These are phyloP conservation scores for Anthopleura xanthogrammica DNA, from an alignment of 92 coral and sea anemone genomes.

Conservation along the genomic window DNA sequence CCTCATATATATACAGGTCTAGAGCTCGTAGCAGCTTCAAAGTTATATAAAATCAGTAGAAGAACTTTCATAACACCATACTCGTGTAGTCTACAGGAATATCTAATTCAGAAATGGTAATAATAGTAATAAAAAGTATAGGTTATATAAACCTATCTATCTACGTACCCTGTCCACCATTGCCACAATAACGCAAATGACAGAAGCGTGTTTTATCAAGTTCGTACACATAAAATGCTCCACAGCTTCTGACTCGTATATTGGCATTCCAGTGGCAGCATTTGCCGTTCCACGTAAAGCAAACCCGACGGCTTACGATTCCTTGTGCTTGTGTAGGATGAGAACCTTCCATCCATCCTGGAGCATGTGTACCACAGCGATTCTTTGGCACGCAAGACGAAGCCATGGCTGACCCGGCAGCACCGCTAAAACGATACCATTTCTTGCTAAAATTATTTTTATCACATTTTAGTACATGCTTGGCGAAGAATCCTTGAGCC, in stretches of 20 bases:
- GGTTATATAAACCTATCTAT: too few relatives aligned
- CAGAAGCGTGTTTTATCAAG: constrained; percentile 10
- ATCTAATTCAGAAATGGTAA: too few relatives aligned
- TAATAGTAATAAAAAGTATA: too few relatives aligned
- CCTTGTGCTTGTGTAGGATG: constrained; percentile 47
- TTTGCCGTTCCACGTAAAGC: background rate
- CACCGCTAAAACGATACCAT: constrained; percentile 42
- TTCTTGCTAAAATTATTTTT: background rate
- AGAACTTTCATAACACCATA: too few relatives aligned
- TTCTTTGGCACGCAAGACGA: constrained; percentile 15
- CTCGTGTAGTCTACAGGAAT: too few relatives aligned
- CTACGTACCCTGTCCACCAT: background rate
- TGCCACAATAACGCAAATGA: constrained; percentile 15
- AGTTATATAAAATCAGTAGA: too few relatives aligned
- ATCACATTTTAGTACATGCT: constrained; percentile 24
- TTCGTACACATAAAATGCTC: constrained; percentile 31
- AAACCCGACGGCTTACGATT: constrained; percentile 34
- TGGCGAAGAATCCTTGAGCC: background rate
- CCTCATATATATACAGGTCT: too few relatives aligned
- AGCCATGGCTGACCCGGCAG: constrained; percentile 25
- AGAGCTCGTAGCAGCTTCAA: too few relatives aligned
- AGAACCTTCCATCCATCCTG: constrained; percentile 54
- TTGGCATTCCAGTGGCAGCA: constrained; percentile 50
- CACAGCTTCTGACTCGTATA: constrained; percentile 52
- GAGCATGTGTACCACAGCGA: constrained; percentile 62